Conservation (phyloP, 2,888 invertebrate species). For the Acanthococcus lagerstroemiae region DNA sequence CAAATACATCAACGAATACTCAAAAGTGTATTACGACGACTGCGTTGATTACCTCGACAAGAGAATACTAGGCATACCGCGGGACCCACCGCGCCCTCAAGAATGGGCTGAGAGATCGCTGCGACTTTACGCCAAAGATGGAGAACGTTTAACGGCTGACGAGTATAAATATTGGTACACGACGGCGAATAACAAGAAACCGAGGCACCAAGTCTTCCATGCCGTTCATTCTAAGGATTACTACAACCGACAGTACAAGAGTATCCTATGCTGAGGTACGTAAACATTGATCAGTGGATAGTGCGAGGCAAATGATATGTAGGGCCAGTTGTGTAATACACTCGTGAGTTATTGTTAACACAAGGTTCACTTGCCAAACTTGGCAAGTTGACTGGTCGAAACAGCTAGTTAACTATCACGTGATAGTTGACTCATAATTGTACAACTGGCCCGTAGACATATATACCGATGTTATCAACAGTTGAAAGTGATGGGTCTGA, state of each 20-base stretch:
- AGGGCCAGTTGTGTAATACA: background rate
- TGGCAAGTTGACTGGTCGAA: too few relatives aligned
- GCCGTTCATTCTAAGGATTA: constrained; percentile 65
- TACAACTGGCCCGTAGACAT: too few relatives aligned
- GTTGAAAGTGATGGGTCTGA: too few relatives aligned
- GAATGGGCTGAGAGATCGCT: constrained; percentile 77
- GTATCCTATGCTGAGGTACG: constrained; percentile 9
- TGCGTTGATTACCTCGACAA: constrained; percentile 72
- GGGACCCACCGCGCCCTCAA: constrained; percentile 66
- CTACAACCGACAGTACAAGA: constrained; percentile 57
- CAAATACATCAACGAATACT: constrained; percentile 70
- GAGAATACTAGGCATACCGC: constrained; percentile 53
- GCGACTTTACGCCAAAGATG: constrained; percentile 50
- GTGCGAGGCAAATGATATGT: background rate
- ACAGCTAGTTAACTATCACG: too few relatives aligned
- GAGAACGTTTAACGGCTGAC: constrained; percentile 27
- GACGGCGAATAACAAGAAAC: constrained; percentile 48
- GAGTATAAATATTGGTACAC: constrained; percentile 33
- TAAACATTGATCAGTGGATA: background rate
- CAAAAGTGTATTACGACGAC: constrained; percentile 76
- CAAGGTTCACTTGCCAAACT: too few relatives aligned
- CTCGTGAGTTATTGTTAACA: too few relatives aligned
- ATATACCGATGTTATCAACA: too few relatives aligned
- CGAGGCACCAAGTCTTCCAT: constrained; percentile 57
- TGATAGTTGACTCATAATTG: too few relatives aligned